Base-by-base conservation (phyloP, 2,797 vertebrate species). In the Epinephelus malabaricus region DNA sequence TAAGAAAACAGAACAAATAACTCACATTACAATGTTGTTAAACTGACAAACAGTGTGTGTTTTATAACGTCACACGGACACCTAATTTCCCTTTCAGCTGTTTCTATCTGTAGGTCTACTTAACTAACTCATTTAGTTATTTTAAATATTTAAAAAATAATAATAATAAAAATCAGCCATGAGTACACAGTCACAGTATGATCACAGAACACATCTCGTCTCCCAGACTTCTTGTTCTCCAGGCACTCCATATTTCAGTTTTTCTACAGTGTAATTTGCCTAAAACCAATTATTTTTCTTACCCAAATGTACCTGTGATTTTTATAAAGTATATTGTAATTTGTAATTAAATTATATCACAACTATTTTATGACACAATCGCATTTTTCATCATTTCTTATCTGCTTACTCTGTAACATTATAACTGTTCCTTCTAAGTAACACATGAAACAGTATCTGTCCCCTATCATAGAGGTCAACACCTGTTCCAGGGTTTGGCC, bases 401-500 rank as follows among this genome's bases (percentile, higher is more conserved):
- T 6, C 25, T 66, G 21, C 2, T 34, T 45, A 55, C 56, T 53
- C 5, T 21, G 34, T 30, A 60, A 40, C 13, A 45, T 5, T 21
- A 55, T 23, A 15, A 46, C 18, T 50, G 5, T 25, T 56, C 27
- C 34, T 55, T 58, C 3, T 43, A 60, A 30, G 25, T 68, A 21
- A 23, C 14, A 54, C 6, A 38, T 23, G n/a, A 40, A 71, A 60
- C 11, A n/a, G 19, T 23, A 1, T 34, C 34, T 54, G 19, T 46
- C 9, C 3, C 34, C 27, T 50, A 7, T 50, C 2, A 15, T 54
- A n/a, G 23, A 19, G 17, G 10, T 51, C 8, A 56, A 38, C 1
- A 21, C 4, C 19, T 62, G 15, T 68, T 72, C 6, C 7, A 8
- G 9, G 0, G 34, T 68, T 72, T 76, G 27, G 7, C 78, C 82